Evolutionary conservation across 2,113 vertebrate species (phyloP).

Genomic region (Ictalurus punctatus): DNA sequence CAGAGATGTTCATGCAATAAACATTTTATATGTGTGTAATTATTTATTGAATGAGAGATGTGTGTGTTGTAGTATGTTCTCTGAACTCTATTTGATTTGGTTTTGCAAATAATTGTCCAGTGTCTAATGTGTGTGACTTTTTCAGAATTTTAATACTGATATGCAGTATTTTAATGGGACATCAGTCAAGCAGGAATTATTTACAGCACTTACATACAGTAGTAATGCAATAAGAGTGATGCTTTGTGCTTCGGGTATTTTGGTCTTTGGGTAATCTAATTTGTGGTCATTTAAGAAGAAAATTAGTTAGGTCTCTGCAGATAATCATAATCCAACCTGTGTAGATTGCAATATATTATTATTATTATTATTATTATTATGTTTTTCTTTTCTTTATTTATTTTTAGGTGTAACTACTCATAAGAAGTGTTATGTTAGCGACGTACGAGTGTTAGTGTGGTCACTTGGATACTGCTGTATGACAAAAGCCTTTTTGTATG

Average conservation of each 20-base stretch:
- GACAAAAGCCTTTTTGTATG: neutral
- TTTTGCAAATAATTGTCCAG: neutral
- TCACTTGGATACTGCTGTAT: constrained; percentile 32
- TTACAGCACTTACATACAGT: too few species aligned
- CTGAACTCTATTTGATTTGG: neutral
- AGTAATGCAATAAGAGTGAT: constrained; percentile 4
- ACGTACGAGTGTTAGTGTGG: neutral
- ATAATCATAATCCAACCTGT: neutral
- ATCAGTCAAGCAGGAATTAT: neutral
- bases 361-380: neutral
- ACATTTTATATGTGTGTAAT: neutral
- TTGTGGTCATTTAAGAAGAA: neutral
- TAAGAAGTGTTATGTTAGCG: neutral
- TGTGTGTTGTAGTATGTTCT: neutral
- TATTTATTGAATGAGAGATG: neutral
- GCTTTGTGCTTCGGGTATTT: neutral
- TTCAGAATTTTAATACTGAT: neutral
- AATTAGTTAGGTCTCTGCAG: neutral
- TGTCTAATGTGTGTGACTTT: neutral
- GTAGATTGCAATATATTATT: neutral
- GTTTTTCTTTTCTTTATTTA: neutral
- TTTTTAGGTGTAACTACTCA: neutral
- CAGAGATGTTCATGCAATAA: neutral
- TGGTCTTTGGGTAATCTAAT: neutral
- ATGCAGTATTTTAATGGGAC: neutral